Base-by-base conservation (phyloP, 2,888 invertebrate species). In the Drosophila neotestacea region DNA sequence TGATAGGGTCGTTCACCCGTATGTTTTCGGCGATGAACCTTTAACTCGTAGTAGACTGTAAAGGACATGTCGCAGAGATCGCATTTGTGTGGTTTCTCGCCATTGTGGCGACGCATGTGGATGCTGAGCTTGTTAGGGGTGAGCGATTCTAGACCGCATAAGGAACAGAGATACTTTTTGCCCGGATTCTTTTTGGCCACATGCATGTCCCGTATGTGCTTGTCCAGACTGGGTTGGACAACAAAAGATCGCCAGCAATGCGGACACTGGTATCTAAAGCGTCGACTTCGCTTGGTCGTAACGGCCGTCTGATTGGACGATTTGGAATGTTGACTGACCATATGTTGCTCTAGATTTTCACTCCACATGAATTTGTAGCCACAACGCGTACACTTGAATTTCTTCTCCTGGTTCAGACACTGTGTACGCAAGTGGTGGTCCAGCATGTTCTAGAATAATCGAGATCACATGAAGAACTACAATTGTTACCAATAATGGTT, bases 51-150 rank as follows among this genome's bases (percentile, higher is more conserved):
- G 4, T 94, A 94, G 28, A 94, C 93, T 0, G 94, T 94, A 67
- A 95, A 95, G 6, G 94, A 94, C 93, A 94, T 95, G 13, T 93
- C 94, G 69, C 95, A 95, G 60, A 94, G 94, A 81, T 95, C 94
- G 77, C 95, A 95, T 81, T 94, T 94, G 75, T 94, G 94, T 0
- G 95, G 94, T 70, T 94, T 94, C 73, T 94, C 94, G 9, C 95
- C 95, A 0, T 95, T 95, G 79, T 95, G 95, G 0, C 95, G 93
- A 0, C 95, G 93, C 94, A 95, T 95, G 75, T 95, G 95, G 2
- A 95, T 94, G 34, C 94, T 94, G 7, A 94, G 90, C 72, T 94
- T 94, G 0, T 94, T 94, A 0, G 94, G 94, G 66, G 94, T 94
- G 11, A 94, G 93, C 77, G 94, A 94, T 34, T 94, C 93, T 7